Conservation (phyloP, 2,888 invertebrate genomes). For the Tenthredo mesomela region DNA sequence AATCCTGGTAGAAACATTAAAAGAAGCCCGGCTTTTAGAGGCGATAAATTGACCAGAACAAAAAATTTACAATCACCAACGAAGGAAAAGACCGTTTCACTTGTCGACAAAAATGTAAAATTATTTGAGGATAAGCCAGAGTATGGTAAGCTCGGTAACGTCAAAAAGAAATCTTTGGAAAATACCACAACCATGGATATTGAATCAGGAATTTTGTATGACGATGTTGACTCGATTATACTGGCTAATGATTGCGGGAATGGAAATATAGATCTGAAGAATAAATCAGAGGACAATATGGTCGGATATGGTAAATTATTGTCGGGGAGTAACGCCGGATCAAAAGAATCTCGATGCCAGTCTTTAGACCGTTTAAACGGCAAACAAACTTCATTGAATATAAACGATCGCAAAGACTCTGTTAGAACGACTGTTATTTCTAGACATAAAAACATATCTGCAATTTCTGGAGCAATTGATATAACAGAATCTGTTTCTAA, state of each 20-base stretch:
- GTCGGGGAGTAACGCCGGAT: constrained; percentile 68
- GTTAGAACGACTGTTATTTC: constrained; percentile 61
- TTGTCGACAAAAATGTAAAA: constrained; percentile 61
- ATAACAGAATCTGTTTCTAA: constrained; percentile 49
- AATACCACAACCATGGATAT: constrained; percentile 8
- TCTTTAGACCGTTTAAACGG: constrained; percentile 58
- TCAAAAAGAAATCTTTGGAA: constrained; percentile 58
- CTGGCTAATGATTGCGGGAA: not conserved
- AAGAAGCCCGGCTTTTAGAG: constrained; percentile 81
- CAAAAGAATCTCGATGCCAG: constrained; percentile 69
- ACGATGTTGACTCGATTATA: constrained; percentile 37
- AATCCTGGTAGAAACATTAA: constrained; percentile 81
- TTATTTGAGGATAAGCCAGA: constrained; percentile 64
- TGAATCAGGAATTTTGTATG: constrained; percentile 17
- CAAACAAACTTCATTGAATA: constrained; percentile 45
- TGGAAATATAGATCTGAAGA: constrained; percentile 4
- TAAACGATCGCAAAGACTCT: constrained; percentile 53
- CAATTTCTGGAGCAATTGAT: constrained; percentile 59
- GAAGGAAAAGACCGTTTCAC: constrained; percentile 59
- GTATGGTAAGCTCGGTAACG: constrained; percentile 59
- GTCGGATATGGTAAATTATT: constrained; percentile 52
- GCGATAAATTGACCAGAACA: constrained; percentile 73
- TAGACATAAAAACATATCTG: constrained; percentile 62
- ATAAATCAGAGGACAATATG: not conserved
- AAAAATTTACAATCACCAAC: constrained; percentile 62